Base-by-base conservation (phyloP, 2,797 vertebrate species). In the Lates japonicus region DNA sequence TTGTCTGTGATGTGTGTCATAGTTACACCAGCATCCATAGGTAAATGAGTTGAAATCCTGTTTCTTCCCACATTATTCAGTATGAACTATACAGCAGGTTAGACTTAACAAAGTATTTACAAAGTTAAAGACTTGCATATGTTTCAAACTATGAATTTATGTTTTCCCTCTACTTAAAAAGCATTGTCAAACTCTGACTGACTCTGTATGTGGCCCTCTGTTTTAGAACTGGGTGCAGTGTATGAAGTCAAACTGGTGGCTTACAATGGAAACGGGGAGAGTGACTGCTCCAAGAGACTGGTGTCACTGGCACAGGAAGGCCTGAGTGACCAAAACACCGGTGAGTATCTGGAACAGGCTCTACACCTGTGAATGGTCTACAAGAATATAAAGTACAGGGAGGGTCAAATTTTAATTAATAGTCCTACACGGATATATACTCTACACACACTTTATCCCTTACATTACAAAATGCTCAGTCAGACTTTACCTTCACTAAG, bases 181-280 rank as follows among this genome's bases (percentile, higher is more conserved):
- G 7, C 44, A 46, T 29, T 29, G 25, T 29, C 25, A 29, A n/a
- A 51, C 49, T 51, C 22, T 7, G 8, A 31, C 39, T 74, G 16
- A 66, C n/a, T 61, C 39, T 33, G 22, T 46, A 3, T 78, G 5
- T 5, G 6, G 1, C 3, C 35, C 1, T 70, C 2, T 72, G 11
- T 85, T 81, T 20, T 78, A 96, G 96, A 96, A 70, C 44, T 80
- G 0, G 90, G 90, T 0, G 90, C 92, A 0, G 90, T 95, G 62
- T 96, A 95, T 54, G 96, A 97, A 88, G 69, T 96, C 63, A 95
- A 95, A 78, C 90, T 96, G 58, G 94, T 95, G 84, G 94, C 92
- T 2, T 96, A 93, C 77, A 96, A 95, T 8, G 93, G 94, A 13
- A 94, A 95, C 0, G 94, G 96, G 2, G 94, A 96, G 11, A 95